These are phyloP conservation scores for Brachyptera putata DNA, from an alignment of 2,888 invertebrate genomes.

Conservation along the genomic window DNA sequence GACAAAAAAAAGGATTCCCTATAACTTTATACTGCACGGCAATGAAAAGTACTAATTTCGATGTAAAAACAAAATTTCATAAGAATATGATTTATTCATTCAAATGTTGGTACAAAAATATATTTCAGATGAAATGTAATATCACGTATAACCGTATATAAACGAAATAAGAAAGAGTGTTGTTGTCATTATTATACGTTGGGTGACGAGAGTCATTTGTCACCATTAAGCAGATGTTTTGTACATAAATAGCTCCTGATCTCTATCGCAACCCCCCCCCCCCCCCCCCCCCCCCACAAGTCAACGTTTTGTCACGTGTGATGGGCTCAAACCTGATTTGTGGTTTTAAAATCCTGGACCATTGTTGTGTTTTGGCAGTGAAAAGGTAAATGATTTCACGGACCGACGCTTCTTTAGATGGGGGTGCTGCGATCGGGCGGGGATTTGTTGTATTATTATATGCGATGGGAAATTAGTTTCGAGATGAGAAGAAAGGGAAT, in stretches of 20 bases:
- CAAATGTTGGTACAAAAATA: too few relatives aligned
- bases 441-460: too few relatives aligned
- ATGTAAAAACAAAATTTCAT: too few relatives aligned
- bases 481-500: too few relatives aligned
- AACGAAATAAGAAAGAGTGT: too few relatives aligned
- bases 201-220: not conserved
- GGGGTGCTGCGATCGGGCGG: constrained; percentile 18
- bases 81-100: too few relatives aligned
- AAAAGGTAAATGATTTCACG: constrained; percentile 23
- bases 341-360: constrained; percentile 28
- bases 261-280: not conserved
- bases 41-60: too few relatives aligned
- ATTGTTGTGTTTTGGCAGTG: not conserved
- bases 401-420: constrained; percentile 21
- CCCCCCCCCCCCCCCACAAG: not conserved
- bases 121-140: too few relatives aligned
- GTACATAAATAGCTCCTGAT: not conserved
- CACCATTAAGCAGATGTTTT: constrained; percentile 23
- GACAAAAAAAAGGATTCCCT: too few relatives aligned
- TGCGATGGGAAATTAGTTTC: too few relatives aligned
- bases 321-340: constrained; percentile 29
- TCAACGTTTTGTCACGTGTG: constrained; percentile 28
- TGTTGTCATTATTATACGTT: not conserved
- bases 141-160: too few relatives aligned
- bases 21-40: too few relatives aligned